Evolutionary conservation across 2,888 invertebrate species (phyloP), one percentile per base, ranked within the genome.

Genomic region (Anorthoa munda): DNA sequence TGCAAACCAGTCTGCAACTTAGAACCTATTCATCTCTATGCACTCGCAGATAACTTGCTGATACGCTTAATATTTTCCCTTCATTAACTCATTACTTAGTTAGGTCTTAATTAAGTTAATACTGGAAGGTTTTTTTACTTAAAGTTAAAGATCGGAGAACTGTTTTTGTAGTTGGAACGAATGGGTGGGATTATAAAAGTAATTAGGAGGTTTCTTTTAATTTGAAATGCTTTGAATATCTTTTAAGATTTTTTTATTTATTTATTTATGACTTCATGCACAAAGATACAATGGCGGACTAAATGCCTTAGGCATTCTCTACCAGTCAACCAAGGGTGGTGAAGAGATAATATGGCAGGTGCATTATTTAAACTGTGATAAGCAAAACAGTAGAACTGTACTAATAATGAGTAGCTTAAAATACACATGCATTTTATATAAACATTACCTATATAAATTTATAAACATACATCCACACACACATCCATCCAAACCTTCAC

Each of bases 61-160:
- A 85, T 85, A 85, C 86, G 70, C 59, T 75, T 82, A 77, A 85
- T 85, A 85, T 85, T 84, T 85, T 76, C 72, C 77, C 80, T 86
- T 85, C 86, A 86, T 84, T 85, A 86, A 82, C 82, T 84, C 86
- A 86, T 84, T 81, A 81, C 80, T 85, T 71, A 77, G 71, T 85
- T 76, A 69, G 68, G 56, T 50, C 84, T 76, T 84, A 79, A 84
- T 86, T 84, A 84, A 77, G 77, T 68, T 59, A 74, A 72, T 55
- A 71, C 68, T 67, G 68, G 15, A 59, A 50, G 46, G 61, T 68
- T 77, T 81, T 81, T 81, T 81, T 72, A 67, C 66, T 50, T 60
- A 11, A 15, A 77, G 60, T 72, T 76, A 66, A 75, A 65, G 55
- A 69, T 70, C 31, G 56, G 53, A 26, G 60, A 55, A 67, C 58